Base-by-base conservation (phyloP, 1,140 invertebrate genomes). In the Bombus breviceps region DNA sequence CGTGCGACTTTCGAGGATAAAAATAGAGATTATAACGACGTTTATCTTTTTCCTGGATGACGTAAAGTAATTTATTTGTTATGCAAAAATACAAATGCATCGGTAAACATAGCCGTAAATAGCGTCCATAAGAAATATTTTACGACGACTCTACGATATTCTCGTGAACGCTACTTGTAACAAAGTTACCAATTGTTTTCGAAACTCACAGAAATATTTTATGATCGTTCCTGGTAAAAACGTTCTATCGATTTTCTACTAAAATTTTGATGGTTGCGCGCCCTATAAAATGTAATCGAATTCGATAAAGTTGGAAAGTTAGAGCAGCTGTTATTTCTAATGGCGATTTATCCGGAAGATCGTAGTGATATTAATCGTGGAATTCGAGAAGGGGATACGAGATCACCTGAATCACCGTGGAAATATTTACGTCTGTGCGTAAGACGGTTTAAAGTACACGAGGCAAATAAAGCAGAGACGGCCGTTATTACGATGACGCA, bases 401-500 rank as follows among this genome's bases (percentile, higher is more conserved):
- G 39, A 39, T 37, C 53, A 53, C 53, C 53, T 37, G 37, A 69
- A 25, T 57, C 34, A 28, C 1, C 15, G 8, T 43, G 32, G 22
- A 34, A 37, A 64, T 37, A 39, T 64, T n/a, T n/a, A 64, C 8
- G 10, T 9, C 25, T 28, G 1, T 3, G 80, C 25, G 15, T 37
- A 32, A 37, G 59, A 83, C 25, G 9, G 43, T 53, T 39, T n/a
- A 53, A 66, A 76, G 62, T 66, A 37, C 41, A 32, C 41, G 81
- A 83, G 34, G 47, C 34, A 10, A 83, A 83, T 39, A 83, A 83
- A 76, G 78, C 64, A 53, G 43, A 15, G 22, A 5, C 15, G 59
- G 12, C 12, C 5, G 39, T 83, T 66, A 66, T 53, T 66, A 37
- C 37, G 43, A 53, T 83, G 81, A 83, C 81, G 81, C 73, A 83